Evolutionary conservation across 1,140 invertebrate genomes (phyloP).

Genomic region (Sycophila sp.): DNA sequence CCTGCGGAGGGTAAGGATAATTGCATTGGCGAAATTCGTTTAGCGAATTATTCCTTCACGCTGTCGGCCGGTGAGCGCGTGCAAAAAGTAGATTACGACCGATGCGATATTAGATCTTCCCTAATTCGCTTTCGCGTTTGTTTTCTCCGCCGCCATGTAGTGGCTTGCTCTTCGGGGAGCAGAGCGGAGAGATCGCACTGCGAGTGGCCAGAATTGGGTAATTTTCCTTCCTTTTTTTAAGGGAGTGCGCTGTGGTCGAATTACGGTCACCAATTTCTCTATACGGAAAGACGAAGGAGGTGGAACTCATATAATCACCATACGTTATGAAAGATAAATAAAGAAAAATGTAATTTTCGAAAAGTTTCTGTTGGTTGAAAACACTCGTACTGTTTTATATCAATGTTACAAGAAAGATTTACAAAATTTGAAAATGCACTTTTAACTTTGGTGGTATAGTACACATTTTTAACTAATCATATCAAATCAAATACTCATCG

Average conservation of each 20-base stretch:
- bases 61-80: background rate
- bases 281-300: too few species aligned
- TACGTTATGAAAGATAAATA: too few species aligned
- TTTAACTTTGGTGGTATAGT: too few species aligned
- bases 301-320: too few species aligned
- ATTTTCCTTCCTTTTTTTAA: background rate
- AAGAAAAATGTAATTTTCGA: too few species aligned
- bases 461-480: too few species aligned
- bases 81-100: conserved; percentile 33
- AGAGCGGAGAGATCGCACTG: background rate
- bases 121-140: conserved; percentile 32
- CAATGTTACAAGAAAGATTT: too few species aligned
- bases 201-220: background rate
- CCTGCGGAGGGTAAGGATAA: conserved; percentile 42
- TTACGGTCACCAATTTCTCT: background rate
- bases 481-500: too few species aligned
- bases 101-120: conserved; percentile 35
- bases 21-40: conserved; percentile 52
- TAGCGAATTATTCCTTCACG: conserved; percentile 40
- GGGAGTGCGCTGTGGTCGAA: background rate
- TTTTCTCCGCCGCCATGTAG: background rate
- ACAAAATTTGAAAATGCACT: too few species aligned
- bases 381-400: too few species aligned
- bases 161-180: background rate
- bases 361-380: too few species aligned